These are phyloP conservation scores for Eupleurogrammus muticus DNA, from an alignment of 2,797 vertebrate genomes.

Conservation along the genomic window DNA sequence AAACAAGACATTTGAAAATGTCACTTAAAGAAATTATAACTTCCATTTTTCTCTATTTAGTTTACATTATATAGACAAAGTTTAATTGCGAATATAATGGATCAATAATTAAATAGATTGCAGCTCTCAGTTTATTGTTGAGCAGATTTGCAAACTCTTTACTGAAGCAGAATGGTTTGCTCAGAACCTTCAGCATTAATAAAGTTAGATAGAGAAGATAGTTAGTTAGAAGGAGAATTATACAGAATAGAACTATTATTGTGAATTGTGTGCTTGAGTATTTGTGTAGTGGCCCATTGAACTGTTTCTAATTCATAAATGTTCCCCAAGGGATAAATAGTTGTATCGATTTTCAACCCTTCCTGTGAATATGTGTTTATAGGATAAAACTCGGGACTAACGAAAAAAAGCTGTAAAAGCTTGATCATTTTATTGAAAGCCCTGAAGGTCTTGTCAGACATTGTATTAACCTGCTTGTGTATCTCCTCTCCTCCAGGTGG, in stretches of 20 bases:
- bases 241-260: no score
- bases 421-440: slow-evolving; percentile 31
- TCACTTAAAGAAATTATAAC: no score
- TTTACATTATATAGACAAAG: no score
- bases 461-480: slow-evolving; percentile 46
- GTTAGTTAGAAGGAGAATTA: no score
- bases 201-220: no score
- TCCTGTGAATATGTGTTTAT: slow-evolving; percentile 27
- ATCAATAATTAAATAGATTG: no score
- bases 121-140: neutral
- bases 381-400: slow-evolving; percentile 27
- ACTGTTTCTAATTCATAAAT: neutral
- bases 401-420: slow-evolving; percentile 11
- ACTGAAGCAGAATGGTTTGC: neutral
- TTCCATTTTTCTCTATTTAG: no score
- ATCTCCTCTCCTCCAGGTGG: slow-evolving; percentile 81
- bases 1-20: no score
- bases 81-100: no score
- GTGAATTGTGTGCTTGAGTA: no score
- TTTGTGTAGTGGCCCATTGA: no score
- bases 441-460: slow-evolving; percentile 31
- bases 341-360: slow-evolving; percentile 1
- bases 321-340: slow-evolving; percentile 1
- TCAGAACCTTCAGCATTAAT: slow-evolving; percentile 1
- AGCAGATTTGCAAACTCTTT: slow-evolving; percentile 2